These are phyloP conservation scores for Himantopus leucocephalus DNA, from an alignment of 2,113 vertebrate genomes.

Conservation along the genomic window DNA sequence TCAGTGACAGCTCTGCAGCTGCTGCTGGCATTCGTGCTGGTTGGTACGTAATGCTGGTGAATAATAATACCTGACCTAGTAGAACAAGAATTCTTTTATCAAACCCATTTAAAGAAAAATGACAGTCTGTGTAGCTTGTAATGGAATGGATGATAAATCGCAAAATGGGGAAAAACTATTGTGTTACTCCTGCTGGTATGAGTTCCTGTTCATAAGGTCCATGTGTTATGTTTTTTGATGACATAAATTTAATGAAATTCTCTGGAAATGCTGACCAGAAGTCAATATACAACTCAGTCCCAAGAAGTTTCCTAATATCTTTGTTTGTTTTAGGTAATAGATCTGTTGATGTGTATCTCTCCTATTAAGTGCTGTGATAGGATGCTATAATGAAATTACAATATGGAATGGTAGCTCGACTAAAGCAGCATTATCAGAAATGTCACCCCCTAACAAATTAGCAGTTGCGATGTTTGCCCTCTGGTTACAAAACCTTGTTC, in stretches of 20 bases:
- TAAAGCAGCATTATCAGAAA: constrained; percentile 58
- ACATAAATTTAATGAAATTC: constrained; percentile 70
- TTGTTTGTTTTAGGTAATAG: constrained; percentile 56
- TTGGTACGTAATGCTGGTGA: constrained; percentile 9
- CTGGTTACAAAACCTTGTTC: constrained; percentile 56
- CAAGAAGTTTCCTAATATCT: constrained; percentile 49
- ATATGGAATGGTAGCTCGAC: constrained; percentile 18
- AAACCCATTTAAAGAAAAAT: constrained; percentile 69
- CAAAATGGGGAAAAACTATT: constrained; percentile 48
- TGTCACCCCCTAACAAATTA: constrained; percentile 70
- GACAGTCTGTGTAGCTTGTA: neutral
- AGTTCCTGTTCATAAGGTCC: constrained; percentile 18
- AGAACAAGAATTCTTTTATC: constrained; percentile 55
- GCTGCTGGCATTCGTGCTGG: neutral
- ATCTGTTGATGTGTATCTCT: constrained; percentile 35
- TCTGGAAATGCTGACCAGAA: constrained; percentile 67
- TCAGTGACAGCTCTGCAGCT: neutral
- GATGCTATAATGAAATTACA: constrained; percentile 62
- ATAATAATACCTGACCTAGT: constrained; percentile 47
- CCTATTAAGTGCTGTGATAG: constrained; percentile 37
- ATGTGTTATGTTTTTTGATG: constrained; percentile 49
- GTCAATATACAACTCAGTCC: constrained; percentile 44
- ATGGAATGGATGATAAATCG: constrained; percentile 65
- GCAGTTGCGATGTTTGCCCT: constrained; percentile 48
- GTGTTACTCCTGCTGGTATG: constrained; percentile 29